Percentiles rank a stretch among this genome's conserved stretches.
These are phyloP conservation scores for Thripadectes ignobilis DNA, from an alignment of 2,797 vertebrate genomes.

Conservation along the genomic window DNA sequence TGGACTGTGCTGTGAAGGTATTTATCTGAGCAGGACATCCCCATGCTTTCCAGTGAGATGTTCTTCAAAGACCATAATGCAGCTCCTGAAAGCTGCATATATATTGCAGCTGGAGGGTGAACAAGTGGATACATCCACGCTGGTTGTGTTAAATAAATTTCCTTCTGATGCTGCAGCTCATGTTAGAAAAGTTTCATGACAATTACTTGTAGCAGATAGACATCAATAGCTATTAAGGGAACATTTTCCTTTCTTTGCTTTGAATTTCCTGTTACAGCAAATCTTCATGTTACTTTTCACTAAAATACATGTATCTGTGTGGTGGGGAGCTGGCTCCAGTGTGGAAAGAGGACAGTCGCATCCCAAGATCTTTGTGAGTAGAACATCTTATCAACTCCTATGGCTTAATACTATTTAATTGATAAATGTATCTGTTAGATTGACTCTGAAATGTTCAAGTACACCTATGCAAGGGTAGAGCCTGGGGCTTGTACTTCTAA, in stretches of 20 bases:
- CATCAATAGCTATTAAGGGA: neutral
- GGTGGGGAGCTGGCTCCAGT: fast-evolving
- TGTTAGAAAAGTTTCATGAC: neutral
- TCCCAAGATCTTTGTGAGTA: neutral
- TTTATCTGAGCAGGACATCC: neutral
- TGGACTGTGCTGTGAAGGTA: neutral
- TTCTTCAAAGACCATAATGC: neutral
- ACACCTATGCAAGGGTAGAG: neutral
- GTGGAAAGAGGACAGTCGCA: neutral
- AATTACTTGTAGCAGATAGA: neutral
- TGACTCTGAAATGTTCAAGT: neutral
- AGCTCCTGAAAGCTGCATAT: neutral
- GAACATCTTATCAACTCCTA: neutral
- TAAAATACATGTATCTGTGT: neutral
- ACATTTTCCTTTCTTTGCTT: neutral
- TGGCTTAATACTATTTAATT: neutral
- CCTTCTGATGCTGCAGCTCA: neutral
- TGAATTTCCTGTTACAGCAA: neutral
- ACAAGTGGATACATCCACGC: neutral
- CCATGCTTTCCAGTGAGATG: neutral
- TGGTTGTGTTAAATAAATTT: neutral
- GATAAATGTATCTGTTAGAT: neutral
- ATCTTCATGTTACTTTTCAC: neutral
- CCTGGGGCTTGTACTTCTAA: neutral
- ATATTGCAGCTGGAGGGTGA: neutral